Evolutionary conservation across 35 echinoderm and acorn worm species (phyloP), one percentile per base, ranked within the genome.

Genomic region (Ptychodera flava): DNA sequence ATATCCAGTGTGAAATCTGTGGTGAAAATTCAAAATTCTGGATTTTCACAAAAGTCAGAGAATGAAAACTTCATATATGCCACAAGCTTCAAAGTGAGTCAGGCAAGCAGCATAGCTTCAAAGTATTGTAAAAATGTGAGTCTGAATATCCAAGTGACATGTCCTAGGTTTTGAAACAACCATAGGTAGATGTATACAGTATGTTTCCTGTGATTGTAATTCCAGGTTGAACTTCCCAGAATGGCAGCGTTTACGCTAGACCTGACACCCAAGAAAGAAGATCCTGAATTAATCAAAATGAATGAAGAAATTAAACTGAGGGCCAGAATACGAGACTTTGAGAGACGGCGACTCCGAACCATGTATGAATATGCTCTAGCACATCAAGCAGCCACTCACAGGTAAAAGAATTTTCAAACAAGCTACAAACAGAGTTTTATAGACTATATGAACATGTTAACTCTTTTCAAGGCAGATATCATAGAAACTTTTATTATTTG

Each of bases 281-380:
- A 97, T 37, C 92, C 95, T 78, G 92, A 91, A 16, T 34, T 91
- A 28, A 82, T 84, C 1, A 31, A 37, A 30, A 83, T 92, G 77
- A 85, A 82, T 76, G 88, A 94, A 34, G 95, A 91, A 32, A 93
- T 91, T 34, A 37, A 82, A 32, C 29, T 80, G 22, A 84, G 92
- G 76, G 92, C 95, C 0, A 81, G 85, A 29, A 30, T 87, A 0
- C 36, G 95, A 83, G 81, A 86, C 36, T 76, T 34, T 32, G 87
- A 91, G 75, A 97, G 76, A 22, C 83, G 86, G 76, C 53, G 86
- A 36, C 28, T 97, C 0, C 75, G 78, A 31, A 89, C 88, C 80
- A 97, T 97, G 95, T 94, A 97, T 77, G 88, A 93, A 87, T 78
- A 88, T 31, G 93, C 95, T 37, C 53, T 93, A 22, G 89, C 92